Evolutionary conservation across 2,797 vertebrate genomes (phyloP).

Genomic region (Thunnus albacares): DNA sequence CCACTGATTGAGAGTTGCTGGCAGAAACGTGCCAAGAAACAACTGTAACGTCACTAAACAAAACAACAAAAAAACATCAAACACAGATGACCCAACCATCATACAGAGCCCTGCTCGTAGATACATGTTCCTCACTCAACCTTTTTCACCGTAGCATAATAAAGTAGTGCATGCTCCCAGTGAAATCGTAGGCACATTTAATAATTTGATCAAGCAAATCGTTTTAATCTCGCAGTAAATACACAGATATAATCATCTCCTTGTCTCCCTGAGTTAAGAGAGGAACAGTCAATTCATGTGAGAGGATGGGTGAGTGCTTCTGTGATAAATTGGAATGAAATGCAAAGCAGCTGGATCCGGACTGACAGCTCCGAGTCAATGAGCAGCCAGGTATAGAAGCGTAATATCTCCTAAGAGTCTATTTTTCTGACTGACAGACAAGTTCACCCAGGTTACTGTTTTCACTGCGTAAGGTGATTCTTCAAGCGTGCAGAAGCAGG

Average conservation of each 20-base stretch:
- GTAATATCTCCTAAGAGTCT: constrained; percentile 91
- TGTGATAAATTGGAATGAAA: constrained; percentile 76
- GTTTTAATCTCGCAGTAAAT: constrained; percentile 46
- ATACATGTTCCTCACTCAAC: not conserved
- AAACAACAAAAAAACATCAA: not conserved
- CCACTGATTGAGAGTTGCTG: not conserved
- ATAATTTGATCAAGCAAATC: constrained; percentile 23
- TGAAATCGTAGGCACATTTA: constrained; percentile 1
- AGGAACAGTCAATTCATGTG: constrained; percentile 55
- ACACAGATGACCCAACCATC: not conserved
- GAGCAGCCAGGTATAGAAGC: constrained; percentile 89
- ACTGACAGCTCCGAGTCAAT: constrained; percentile 86
- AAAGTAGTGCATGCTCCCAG: not conserved
- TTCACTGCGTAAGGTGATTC: constrained; percentile 66
- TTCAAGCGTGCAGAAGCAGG: constrained; percentile 70
- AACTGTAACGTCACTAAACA: not conserved
- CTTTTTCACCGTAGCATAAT: constrained; percentile 4
- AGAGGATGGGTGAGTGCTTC: constrained; percentile 58
- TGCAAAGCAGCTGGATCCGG: constrained; percentile 70
- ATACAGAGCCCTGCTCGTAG: not conserved
- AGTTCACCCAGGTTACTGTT: constrained; percentile 83
- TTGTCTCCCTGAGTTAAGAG: constrained; percentile 55
- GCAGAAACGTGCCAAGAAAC: not conserved
- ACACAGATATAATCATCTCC: constrained; percentile 50
- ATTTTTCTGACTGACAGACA: constrained; percentile 90